Evolutionary conservation across 2,888 invertebrate species (phyloP), one percentile per base, ranked within the genome.

Genomic region (Mesopsocus fuscifrons): DNA sequence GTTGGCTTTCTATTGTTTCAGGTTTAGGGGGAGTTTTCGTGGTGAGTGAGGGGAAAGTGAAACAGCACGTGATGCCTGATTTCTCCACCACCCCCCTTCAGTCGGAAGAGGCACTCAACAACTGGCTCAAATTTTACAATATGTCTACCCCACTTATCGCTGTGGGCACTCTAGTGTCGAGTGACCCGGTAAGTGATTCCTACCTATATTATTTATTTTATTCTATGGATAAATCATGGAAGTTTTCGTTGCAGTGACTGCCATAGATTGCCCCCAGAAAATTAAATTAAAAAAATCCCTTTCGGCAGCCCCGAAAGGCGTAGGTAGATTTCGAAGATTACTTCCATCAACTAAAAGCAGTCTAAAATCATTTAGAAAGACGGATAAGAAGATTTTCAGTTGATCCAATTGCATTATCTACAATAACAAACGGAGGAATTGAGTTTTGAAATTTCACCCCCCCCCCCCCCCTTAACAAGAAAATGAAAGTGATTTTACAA

Each of bases 1-100:
- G n/a, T n/a, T n/a, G n/a, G n/a, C n/a, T 30, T 15, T 40, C 22
- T 17, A 44, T 46, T 47, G 44, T 52, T 50, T 41, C 55, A 78
- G 88, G 84, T 44, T 59, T 97, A 45, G 95, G 94, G 45, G 97
- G 97, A 44, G 70, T 77, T 33, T 95, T 97, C 62, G 55, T 89
- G 42, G 62, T 97, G 42, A 77, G 76, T 52, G 68, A 72, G 49
- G 95, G 95, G 2, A 74, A 73, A 57, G 87, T 76, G 1, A 81
- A 82, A 58, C 77, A 87, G 58, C 97, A 98, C 64, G 80, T 98
- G 49, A 97, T 98, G 97, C 82, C 87, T 30, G 88, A 91, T 58
- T 97, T 95, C 64, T 82, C 88, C 1, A 57, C 64, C 45, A 66
- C 65, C 2, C 81, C 88, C 16, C 62, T 97, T 43, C 66, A 67